Evolutionary conservation across 2,797 vertebrate genomes (phyloP).

Genomic region (Onychomys arenicola): DNA sequence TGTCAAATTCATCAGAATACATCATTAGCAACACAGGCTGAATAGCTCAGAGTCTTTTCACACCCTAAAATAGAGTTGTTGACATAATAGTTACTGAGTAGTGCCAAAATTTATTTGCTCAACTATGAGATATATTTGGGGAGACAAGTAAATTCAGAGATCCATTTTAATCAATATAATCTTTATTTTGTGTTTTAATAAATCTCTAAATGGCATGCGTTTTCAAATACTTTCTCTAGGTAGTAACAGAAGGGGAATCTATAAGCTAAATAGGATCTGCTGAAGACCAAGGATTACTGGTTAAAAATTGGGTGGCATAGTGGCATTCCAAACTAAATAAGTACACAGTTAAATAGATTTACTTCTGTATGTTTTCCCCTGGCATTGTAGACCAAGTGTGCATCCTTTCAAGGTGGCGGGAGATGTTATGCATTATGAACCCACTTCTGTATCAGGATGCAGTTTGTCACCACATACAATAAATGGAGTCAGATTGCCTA

Average conservation of each 20-base stretch:
- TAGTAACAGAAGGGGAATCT: background rate
- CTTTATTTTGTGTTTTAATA: background rate
- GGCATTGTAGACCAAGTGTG: background rate
- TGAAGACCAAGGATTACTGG: background rate
- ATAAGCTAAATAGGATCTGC: background rate
- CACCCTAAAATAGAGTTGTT: background rate
- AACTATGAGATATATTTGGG: background rate
- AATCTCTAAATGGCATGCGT: conserved; percentile 18
- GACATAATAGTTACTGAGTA: background rate
- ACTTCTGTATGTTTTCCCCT: background rate
- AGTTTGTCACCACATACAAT: background rate
- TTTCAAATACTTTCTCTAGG: background rate
- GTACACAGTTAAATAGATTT: background rate
- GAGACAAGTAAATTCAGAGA: conserved; percentile 1
- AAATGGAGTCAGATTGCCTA: background rate
- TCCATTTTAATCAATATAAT: conserved; percentile 35
- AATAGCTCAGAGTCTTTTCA: background rate
- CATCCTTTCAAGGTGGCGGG: background rate
- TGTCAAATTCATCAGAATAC: conserved; percentile 13
- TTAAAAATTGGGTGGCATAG: background rate
- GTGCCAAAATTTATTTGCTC: conserved; percentile 27
- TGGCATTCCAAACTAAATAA: background rate
- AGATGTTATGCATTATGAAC: background rate
- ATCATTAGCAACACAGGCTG: background rate
- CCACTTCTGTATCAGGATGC: background rate